phyloP scores from a whole-genome alignment of 2,888 invertebrate genomes.

The Cantharis nigra region DNA sequence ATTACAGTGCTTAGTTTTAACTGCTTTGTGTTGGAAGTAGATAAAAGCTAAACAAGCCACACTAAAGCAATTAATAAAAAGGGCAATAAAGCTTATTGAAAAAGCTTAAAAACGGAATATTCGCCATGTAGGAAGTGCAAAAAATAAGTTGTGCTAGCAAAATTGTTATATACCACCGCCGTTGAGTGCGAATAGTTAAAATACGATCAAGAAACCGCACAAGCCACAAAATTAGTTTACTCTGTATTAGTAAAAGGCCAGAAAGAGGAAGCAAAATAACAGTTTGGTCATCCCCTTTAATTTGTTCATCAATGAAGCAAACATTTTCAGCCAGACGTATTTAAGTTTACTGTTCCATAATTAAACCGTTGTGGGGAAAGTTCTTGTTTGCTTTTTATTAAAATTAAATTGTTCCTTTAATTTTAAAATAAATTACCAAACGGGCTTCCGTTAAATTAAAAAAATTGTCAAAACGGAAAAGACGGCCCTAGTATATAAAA shows the following conservation, averaged over 20 bases:
- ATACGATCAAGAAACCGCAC: not conserved
- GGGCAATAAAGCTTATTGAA: not conserved
- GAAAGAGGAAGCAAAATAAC: not conserved
- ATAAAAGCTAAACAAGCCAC: constrained; percentile 1
- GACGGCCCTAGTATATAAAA: not conserved
- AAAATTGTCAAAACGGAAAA: not conserved
- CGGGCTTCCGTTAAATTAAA: not conserved
- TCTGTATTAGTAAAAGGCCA: constrained; percentile 1
- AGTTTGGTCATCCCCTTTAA: constrained; percentile 3
- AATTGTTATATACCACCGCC: not conserved
- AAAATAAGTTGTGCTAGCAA: not conserved
- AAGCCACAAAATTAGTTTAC: constrained; percentile 1
- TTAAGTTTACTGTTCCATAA: constrained; percentile 1
- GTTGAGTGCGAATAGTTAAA: not conserved
- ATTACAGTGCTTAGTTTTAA: not conserved
- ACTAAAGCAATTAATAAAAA: not conserved
- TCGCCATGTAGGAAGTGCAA: not conserved
- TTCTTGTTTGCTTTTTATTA: not conserved
- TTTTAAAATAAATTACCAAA: not conserved
- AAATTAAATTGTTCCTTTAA: not conserved
- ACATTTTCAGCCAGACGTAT: not conserved
- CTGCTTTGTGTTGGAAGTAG: not conserved
- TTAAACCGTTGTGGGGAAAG: not conserved
- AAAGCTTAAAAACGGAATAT: not conserved
- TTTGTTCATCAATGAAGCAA: constrained; percentile 2